These are phyloP conservation scores for Charaxes varanes DNA, from an alignment of 1,140 invertebrate genomes.

Conservation along the genomic window DNA sequence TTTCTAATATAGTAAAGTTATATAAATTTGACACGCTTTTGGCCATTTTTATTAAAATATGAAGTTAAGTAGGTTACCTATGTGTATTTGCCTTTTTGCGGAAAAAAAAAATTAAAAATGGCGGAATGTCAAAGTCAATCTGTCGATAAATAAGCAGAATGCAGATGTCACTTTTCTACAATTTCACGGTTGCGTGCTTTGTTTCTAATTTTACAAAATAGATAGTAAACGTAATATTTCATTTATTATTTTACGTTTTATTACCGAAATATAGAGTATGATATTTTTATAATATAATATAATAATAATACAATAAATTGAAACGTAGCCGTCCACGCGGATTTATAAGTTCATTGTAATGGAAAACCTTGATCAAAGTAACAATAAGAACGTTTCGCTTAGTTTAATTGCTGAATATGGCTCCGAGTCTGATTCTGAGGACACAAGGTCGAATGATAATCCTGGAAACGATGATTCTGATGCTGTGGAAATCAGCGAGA, in stretches of 20 bases:
- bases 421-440: conserved; percentile 61
- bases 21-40: too few species aligned
- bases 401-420: conserved; percentile 64
- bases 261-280: too few species aligned
- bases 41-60: too few species aligned
- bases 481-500: conserved; percentile 56
- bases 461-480: conserved; percentile 57
- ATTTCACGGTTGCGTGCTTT: conserved; percentile 19
- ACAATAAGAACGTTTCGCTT: conserved; percentile 63
- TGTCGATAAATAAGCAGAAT: neutral
- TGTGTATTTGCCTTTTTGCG: too few species aligned
- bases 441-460: conserved; percentile 42
- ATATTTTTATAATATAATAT: too few species aligned
- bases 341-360: conserved; percentile 34
- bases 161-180: too few species aligned
- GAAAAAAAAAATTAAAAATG: conserved; percentile 1
- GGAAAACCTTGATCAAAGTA: conserved; percentile 58
- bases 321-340: conserved; percentile 30
- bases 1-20: too few species aligned
- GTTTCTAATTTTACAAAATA: conserved; percentile 13
- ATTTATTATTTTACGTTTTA: too few species aligned
- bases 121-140: neutral
- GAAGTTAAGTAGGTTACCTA: too few species aligned
- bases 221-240: neutral
- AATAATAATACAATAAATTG: conserved; percentile 15